Conservation (phyloP, 2,797 vertebrate genomes). For the Anguilla pacifica region DNA sequence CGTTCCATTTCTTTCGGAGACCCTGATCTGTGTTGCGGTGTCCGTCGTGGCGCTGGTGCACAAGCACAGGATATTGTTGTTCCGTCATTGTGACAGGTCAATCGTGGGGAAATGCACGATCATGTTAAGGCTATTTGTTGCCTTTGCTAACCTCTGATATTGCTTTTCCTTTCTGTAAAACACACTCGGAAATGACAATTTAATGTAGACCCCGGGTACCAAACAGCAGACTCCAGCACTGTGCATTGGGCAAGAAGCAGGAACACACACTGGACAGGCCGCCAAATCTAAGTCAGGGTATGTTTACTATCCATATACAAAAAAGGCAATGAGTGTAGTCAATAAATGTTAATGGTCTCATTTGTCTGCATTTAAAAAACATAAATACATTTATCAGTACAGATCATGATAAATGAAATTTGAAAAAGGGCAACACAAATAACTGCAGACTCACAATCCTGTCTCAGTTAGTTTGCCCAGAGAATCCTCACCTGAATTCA, state of each 20-base stretch:
- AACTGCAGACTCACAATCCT: not conserved
- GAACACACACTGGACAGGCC: too few species aligned
- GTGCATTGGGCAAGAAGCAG: too few species aligned
- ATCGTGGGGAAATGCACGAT: not conserved
- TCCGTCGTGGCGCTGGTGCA: not conserved
- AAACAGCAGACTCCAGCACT: not conserved
- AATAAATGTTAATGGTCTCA: too few species aligned
- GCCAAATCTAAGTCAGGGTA: too few species aligned
- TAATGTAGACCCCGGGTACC: not conserved
- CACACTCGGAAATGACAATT: not conserved
- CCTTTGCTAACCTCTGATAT: not conserved
- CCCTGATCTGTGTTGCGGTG: not conserved
- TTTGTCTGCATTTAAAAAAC: too few species aligned
- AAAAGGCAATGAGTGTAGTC: too few species aligned
- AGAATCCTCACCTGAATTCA: not conserved
- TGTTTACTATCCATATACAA: too few species aligned
- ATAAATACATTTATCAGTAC: too few species aligned
- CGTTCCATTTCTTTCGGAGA: not conserved
- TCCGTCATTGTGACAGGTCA: not conserved
- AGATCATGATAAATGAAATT: too few species aligned
- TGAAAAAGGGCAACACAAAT: not conserved
- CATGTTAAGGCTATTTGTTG: not conserved
- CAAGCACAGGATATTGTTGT: slow-evolving; percentile 2
- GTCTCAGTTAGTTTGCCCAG: not conserved
- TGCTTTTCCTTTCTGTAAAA: not conserved